Percentiles rank a stretch among this genome's conserved stretches.
These are phyloP conservation scores for Micrastur ruficollis DNA, from an alignment of 2,797 vertebrate species.

Conservation along the genomic window DNA sequence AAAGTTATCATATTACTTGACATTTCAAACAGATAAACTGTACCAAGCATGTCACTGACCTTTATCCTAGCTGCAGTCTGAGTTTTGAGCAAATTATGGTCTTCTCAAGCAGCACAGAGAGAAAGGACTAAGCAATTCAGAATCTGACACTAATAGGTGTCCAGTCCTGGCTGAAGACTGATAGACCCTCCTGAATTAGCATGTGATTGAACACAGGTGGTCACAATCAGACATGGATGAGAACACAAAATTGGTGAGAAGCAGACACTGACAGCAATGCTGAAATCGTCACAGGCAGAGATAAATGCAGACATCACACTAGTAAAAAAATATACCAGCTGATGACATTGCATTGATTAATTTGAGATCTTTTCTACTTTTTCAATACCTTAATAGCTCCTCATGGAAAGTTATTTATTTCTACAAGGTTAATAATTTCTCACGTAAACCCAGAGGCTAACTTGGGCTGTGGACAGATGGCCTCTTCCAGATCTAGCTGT, in stretches of 20 bases:
- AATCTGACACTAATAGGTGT: not conserved
- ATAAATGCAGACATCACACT: fast-evolving
- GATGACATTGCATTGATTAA: not conserved
- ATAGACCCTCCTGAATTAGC: not conserved
- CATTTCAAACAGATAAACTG: slow-evolving; percentile 9
- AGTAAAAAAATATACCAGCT: not conserved
- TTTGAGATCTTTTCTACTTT: not conserved
- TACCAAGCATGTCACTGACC: not conserved
- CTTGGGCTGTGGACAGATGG: not conserved
- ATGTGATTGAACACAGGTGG: not conserved
- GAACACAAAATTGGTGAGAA: not conserved
- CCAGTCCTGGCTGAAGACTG: not conserved
- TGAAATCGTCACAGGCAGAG: not conserved
- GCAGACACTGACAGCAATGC: not conserved
- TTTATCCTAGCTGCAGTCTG: not conserved
- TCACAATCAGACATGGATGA: not conserved
- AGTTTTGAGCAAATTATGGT: not conserved
- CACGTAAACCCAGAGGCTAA: not conserved
- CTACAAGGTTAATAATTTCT: not conserved
- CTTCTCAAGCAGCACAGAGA: not conserved
- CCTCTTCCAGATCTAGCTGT: not conserved
- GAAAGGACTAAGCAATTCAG: not conserved
- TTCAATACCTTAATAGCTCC: not conserved
- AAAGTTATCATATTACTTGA: not conserved
- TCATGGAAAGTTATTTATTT: not conserved